Evolutionary conservation across 2,888 invertebrate genomes (phyloP).

Genomic region (Drosophila meridiana): DNA sequence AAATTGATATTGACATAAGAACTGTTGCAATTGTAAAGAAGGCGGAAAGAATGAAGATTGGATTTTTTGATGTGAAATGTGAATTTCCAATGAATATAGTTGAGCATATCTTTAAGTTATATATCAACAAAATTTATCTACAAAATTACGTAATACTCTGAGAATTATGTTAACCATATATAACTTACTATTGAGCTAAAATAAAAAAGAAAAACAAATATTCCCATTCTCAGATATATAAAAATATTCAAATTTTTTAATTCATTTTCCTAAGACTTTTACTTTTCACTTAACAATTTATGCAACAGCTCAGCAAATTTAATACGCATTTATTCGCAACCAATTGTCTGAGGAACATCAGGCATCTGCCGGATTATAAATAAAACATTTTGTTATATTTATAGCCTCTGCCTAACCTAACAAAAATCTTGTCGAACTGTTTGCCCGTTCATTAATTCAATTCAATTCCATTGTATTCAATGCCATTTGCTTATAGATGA

Average conservation of each 20-base stretch:
- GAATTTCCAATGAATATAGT: background rate
- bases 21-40: background rate
- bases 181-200: no score
- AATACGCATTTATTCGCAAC: background rate
- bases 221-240: no score
- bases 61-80: background rate
- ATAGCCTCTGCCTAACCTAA: background rate
- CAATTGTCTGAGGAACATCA: background rate
- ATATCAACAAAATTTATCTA: background rate
- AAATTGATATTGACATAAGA: background rate
- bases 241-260: no score
- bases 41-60: background rate
- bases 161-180: no score
- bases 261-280: no score
- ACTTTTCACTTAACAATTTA: background rate
- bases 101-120: background rate
- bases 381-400: slow-evolving; percentile 1
- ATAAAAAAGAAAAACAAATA: no score
- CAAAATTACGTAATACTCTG: no score
- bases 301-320: background rate
- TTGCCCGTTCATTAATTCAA: background rate
- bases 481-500: slow-evolving; percentile 34
- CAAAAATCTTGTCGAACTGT: background rate
- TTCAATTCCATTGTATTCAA: slow-evolving; percentile 19
- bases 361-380: background rate